Conservation (phyloP, 2,797 vertebrate genomes). For the Alectoris magna region DNA sequence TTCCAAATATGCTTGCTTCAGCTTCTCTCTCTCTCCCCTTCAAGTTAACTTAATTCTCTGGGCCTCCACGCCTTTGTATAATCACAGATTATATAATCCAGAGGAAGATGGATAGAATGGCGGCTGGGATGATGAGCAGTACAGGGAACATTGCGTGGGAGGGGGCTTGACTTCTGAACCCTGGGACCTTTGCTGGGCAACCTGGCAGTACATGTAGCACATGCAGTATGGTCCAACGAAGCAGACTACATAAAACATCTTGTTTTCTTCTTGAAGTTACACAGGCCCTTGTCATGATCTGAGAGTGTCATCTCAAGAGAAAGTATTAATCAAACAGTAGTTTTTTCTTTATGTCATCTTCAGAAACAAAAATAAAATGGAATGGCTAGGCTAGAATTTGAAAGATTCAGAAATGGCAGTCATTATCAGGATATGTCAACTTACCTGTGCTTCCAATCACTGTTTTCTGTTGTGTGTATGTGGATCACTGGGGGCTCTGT, state of each 20-base stretch:
- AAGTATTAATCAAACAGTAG: background rate
- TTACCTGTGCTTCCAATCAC: background rate
- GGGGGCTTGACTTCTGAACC: accelerated
- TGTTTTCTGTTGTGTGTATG: background rate
- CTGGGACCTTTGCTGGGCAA: background rate
- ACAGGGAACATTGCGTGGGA: too few species aligned
- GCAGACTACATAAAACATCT: background rate
- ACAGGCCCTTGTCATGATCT: background rate
- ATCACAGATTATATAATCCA: background rate
- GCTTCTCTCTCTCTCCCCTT: background rate
- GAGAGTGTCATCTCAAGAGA: background rate
- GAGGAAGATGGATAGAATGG: background rate
- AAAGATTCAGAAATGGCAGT: background rate
- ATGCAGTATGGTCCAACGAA: background rate
- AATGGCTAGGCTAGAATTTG: background rate
- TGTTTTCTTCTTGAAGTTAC: background rate
- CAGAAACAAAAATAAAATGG: background rate
- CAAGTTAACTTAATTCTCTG: background rate
- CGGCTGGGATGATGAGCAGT: background rate
- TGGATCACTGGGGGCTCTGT: background rate
- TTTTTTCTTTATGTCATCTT: background rate
- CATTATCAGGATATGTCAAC: background rate
- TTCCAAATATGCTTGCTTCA: background rate
- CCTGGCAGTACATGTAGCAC: too few species aligned
- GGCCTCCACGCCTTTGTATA: too few species aligned